Base-by-base conservation (phyloP, 1,140 invertebrate species). In the Polypedilum pembai region DNA sequence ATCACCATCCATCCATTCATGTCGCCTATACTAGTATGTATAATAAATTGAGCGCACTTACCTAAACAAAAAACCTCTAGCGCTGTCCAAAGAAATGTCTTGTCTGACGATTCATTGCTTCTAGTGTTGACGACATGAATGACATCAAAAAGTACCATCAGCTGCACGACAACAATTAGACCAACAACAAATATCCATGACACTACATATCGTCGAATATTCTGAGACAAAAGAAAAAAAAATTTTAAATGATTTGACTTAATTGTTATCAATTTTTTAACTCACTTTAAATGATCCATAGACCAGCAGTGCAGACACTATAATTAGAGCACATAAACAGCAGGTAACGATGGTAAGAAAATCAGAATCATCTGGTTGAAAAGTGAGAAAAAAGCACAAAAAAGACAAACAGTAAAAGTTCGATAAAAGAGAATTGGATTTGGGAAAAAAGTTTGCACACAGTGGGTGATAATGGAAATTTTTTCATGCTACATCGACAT, bases 261-360 rank as follows among this genome's bases (percentile, higher is more conserved):
- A 8, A 66, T 12, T 69, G n/a, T 69, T 20, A 69, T 20, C 3
- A 2, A 7, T 66, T 17, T 66, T 69, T 5, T 18, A 8, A 69
- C 65, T 20, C 18, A 69, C 65, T 69, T 69, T 69, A 18, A 69
- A 69, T 69, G 65, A 69, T 69, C 65, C 65, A 69, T 69, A 69
- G 3, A 69, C 65, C 7, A 69, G 65, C 17, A 69, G 17, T 20
- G 65, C 65, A 5, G 65, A 69, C 17, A 69, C 65, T 20, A 69
- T 69, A 21, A 69, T 69, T 17, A 69, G 65, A 20, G 65, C 65
- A 69, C 65, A 69, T 69, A 69, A 69, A 69, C 65, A 69, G 65
- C 65, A 69, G 65, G 65, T 69, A 18, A 69, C 65, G 17, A 69
- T 69, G n/a, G 65, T 69, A 20, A 69, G 65, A 20, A 69, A 69